These are phyloP conservation scores for Zaprionus ghesquierei DNA, from an alignment of 1,140 invertebrate species.

Conservation along the genomic window DNA sequence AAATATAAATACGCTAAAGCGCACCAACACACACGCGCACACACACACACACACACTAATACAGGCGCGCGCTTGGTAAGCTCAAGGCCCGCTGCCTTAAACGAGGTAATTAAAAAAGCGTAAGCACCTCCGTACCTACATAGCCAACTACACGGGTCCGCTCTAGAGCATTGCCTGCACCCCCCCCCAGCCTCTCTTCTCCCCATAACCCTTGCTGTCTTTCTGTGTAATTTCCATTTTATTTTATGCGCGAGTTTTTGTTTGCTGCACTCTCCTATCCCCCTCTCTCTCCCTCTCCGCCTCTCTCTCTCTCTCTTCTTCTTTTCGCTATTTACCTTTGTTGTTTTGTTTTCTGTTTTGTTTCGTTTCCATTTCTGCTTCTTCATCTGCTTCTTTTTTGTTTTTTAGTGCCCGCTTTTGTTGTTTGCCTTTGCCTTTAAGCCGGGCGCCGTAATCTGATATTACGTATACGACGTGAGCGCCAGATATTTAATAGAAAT, in stretches of 20 bases:
- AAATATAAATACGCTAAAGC: slow-evolving; percentile 32
- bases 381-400: slow-evolving; percentile 29
- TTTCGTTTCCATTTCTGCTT: slow-evolving; percentile 6
- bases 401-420: slow-evolving; percentile 57
- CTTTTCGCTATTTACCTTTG: slow-evolving; percentile 69
- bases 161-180: not conserved
- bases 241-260: slow-evolving; percentile 74
- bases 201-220: slow-evolving; percentile 10
- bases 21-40: slow-evolving; percentile 20
- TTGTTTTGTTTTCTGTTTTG: slow-evolving; percentile 67
- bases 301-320: not conserved
- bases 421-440: slow-evolving; percentile 59
- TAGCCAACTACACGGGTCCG: slow-evolving; percentile 28
- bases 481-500: slow-evolving; percentile 76
- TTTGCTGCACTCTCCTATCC: slow-evolving; percentile 30
- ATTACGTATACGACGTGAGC: slow-evolving; percentile 77
- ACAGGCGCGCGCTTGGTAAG: slow-evolving; percentile 19
- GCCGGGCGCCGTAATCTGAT: slow-evolving; percentile 73
- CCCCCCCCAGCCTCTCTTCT: not conserved
- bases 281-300: not conserved
- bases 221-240: slow-evolving; percentile 76
- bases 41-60: slow-evolving; percentile 19
- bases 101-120: slow-evolving; percentile 79
- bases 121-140: slow-evolving; percentile 66
- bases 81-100: slow-evolving; percentile 63